Percentiles rank a stretch among this genome's conserved stretches.
These are phyloP conservation scores for Tetrapedia diversipes DNA, from an alignment of 2,888 invertebrate species.

Conservation along the genomic window DNA sequence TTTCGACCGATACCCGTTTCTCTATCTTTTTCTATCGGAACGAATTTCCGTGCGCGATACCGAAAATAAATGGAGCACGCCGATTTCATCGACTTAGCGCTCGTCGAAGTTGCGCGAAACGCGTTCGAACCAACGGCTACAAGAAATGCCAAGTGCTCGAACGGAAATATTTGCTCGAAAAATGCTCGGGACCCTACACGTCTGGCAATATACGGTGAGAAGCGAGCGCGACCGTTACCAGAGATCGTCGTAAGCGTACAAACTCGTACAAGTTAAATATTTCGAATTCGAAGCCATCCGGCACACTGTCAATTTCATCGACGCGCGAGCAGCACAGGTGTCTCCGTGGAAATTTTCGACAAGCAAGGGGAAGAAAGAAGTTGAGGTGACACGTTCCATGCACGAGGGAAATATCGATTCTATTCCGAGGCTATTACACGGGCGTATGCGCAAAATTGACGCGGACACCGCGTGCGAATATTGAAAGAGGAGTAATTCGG, in stretches of 20 bases:
- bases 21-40: not conserved
- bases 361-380: slow-evolving; percentile 21
- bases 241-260: slow-evolving; percentile 34
- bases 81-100: slow-evolving; percentile 1
- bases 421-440: slow-evolving; percentile 39
- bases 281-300: slow-evolving; percentile 1
- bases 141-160: not conserved
- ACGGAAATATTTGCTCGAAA: not conserved
- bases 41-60: not conserved
- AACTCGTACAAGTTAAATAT: slow-evolving; percentile 34
- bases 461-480: slow-evolving; percentile 30
- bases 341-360: slow-evolving; percentile 26
- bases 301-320: slow-evolving; percentile 30
- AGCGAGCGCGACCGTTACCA: not conserved
- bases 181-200: slow-evolving; percentile 1
- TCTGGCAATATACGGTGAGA: not conserved
- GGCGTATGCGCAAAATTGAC: slow-evolving; percentile 45
- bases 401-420: slow-evolving; percentile 47
- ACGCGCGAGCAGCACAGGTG: not conserved
- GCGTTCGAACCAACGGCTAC: not conserved
- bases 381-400: slow-evolving; percentile 15
- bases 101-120: not conserved
- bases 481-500: slow-evolving; percentile 30
- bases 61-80: not conserved
- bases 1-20: not conserved